These are phyloP conservation scores for Helobdella robusta DNA, from an alignment of 2,888 invertebrate genomes.

Conservation along the genomic window DNA sequence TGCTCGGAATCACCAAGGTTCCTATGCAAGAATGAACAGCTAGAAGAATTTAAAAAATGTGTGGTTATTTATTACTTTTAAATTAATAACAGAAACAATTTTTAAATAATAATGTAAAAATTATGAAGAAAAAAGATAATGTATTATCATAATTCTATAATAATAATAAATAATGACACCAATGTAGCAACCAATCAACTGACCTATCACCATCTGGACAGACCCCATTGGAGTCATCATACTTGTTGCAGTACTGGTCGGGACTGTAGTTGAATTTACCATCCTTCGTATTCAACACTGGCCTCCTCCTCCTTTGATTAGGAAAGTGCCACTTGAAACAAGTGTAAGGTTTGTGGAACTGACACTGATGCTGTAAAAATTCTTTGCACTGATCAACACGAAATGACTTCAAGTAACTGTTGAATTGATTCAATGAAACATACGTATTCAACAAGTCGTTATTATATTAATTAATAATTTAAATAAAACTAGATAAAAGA, in stretches of 20 bases:
- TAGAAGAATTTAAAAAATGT: conserved; percentile 49
- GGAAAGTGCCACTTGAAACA: conserved; percentile 99
- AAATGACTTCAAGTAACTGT: conserved; percentile 97
- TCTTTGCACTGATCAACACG: conserved; percentile 98
- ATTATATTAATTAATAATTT: background rate
- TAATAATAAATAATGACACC: background rate
- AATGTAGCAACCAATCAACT: conserved; percentile 53
- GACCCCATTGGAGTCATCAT: conserved; percentile 95
- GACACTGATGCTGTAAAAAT: conserved; percentile 99
- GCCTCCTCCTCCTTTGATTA: conserved; percentile 83
- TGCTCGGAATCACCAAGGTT: conserved; percentile 97
- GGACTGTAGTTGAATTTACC: conserved; percentile 98
- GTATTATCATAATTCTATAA: background rate
- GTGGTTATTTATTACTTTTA: background rate
- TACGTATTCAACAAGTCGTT: background rate
- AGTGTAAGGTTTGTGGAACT: conserved; percentile 97
- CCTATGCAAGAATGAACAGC: conserved; percentile 88
- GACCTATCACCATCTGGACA: conserved; percentile 98
- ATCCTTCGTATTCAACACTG: conserved; percentile 79
- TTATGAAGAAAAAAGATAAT: too few species aligned
- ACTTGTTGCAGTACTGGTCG: conserved; percentile 97
- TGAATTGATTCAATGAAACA: background rate
- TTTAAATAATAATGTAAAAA: background rate
- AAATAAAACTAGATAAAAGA: background rate
- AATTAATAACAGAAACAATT: background rate